Evolutionary conservation across 1,140 invertebrate species (phyloP), one percentile per base, ranked within the genome.

Genomic region (Lineus longissimus): DNA sequence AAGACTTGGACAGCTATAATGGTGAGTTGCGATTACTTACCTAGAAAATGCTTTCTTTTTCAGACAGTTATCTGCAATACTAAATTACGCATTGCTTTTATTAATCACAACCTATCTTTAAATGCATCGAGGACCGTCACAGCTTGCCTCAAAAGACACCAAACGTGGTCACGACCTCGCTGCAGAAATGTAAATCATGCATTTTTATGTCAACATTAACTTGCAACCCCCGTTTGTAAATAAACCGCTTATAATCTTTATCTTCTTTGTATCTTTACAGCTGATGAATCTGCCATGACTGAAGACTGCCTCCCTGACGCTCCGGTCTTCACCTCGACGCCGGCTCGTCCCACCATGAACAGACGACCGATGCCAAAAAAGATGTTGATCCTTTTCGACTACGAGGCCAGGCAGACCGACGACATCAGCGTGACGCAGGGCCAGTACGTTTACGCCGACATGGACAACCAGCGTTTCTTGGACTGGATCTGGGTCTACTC

Each of bases 401-500:
- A 95, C 81, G 94, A 95, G 55, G 92, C 92, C 43, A 91, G 95
- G 85, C 92, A 92, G 36, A 90, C 92, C 1, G 93, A 95, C 78
- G 93, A 95, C 82, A 82, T 96, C 30, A 91, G 90, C 29, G 92
- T 96, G 31, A 86, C 90, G 65, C 83, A 93, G 55, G 93, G 93
- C 0, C 93, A 97, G 71, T 94, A 92, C 91, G 93, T 96, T 62
- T 96, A 95, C 82, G 93, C 93, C 0, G 93, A 96, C 83, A 84
- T 95, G 36, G 90, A 88, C 65, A 92, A 94, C 84, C 93, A 96
- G 83, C n/a, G 47, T n/a, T 92, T 95, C 0, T 91, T 94, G 75
- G 93, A 93, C 13, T 96, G 93, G 93, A 82, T 96, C 30, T 97
- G 94, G 94, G 93, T 92, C 0, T 95, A 93, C 80, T 91, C 93